Evolutionary conservation across 2,113 vertebrate genomes (phyloP).

Genomic region (Atherinomorus stipes): DNA sequence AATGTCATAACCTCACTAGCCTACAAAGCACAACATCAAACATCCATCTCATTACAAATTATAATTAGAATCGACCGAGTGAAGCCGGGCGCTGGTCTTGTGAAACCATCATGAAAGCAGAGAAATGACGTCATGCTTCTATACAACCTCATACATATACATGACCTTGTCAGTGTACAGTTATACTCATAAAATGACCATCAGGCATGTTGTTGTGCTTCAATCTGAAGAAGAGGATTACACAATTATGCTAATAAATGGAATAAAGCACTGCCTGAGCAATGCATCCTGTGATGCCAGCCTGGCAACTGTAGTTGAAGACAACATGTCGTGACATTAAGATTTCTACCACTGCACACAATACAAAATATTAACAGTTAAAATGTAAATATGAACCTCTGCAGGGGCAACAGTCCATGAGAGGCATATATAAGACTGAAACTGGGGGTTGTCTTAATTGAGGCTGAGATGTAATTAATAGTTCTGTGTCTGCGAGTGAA

Average conservation of each 20-base stretch:
- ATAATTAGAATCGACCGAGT: constrained; percentile 30
- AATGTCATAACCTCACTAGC: constrained; percentile 5
- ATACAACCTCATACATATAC: constrained; percentile 41
- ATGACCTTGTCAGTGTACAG: constrained; percentile 29
- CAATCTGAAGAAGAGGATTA: constrained; percentile 52
- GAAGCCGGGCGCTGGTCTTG: constrained; percentile 19
- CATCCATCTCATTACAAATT: constrained; percentile 32
- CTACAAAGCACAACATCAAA: constrained; percentile 30
- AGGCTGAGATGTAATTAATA: constrained; percentile 70
- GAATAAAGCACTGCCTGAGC: constrained; percentile 40
- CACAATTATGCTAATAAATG: constrained; percentile 50
- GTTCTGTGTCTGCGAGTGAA: constrained; percentile 47
- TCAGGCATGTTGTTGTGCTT: constrained; percentile 33
- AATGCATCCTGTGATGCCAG: constrained; percentile 15
- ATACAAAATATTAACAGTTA: constrained; percentile 39
- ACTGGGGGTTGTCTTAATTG: constrained; percentile 60
- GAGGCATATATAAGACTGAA: constrained; percentile 19
- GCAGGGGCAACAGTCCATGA: constrained; percentile 19
- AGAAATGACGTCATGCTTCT: constrained; percentile 15
- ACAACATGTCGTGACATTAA: constrained; percentile 30
- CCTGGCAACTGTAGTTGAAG: constrained; percentile 45
- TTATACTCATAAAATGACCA: constrained; percentile 32
- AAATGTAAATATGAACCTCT: constrained; percentile 28
- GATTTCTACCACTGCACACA: constrained; percentile 26
- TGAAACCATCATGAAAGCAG: constrained; percentile 23